Evolutionary conservation across 2,797 vertebrate species (phyloP), one percentile per base, ranked within the genome.

Genomic region (Thripadectes ignobilis): DNA sequence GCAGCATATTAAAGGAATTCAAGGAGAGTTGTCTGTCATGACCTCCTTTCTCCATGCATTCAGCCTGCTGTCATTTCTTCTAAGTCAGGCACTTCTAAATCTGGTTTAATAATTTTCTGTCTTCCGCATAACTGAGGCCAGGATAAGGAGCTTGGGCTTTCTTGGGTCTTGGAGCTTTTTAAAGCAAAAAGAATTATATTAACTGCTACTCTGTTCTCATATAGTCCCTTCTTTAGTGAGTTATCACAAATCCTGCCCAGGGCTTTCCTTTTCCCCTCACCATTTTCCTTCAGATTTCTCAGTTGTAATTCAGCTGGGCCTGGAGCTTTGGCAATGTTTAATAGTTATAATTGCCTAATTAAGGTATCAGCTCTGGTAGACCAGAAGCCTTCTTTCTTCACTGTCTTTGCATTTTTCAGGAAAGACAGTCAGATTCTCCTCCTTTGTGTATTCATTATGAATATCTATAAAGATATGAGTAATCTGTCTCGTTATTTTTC

Each of bases 301-400:
- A 55, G 73, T 78, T 96, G 76, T 73, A 95, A 88, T 93, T 96
- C 54, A 75, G 51, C 68, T 39, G 72, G 85, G 83, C 83, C 94
- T 92, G 78, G 41, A 96, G 94, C 91, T 96, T 94, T 95, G 76
- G 88, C 65, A 54, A 18, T 79, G 54, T 82, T 95, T 96, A 89
- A 83, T 92, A 89, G 85, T 54, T 94, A 62, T 89, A 97, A 97
- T 94, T 96, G 75, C 82, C 92, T 97, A 95, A 96, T 96, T 96
- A 97, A 94, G 62, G 74, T 85, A 92, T 95, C 77, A 65, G 90
- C 52, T 85, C 62, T 54, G 34, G 45, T 46, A 90, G 79, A 93
- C 55, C 82, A 63, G 61, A 69, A 74, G 46, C 54, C 30, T 73
- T 49, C 66, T 46, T 55, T 67, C 54, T 61, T n/a, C 10, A 34